These are phyloP conservation scores for Phylloscopus trochilus DNA, from an alignment of 2,113 vertebrate genomes.

Conservation along the genomic window DNA sequence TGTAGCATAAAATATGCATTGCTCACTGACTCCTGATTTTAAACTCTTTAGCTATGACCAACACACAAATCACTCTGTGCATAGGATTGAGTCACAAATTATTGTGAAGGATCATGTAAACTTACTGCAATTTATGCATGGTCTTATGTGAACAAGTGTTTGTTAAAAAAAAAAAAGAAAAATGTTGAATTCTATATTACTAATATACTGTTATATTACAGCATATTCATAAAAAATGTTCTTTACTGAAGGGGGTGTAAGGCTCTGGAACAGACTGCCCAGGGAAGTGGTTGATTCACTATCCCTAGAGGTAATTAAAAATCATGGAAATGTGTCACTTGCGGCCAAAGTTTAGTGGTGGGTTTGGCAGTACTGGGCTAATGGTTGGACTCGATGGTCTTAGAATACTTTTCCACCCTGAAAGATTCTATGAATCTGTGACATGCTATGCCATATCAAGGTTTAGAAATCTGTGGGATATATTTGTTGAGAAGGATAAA, in stretches of 20 bases:
- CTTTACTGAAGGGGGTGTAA: neutral
- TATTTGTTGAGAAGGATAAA: neutral
- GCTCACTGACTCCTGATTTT: neutral
- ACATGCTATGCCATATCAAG: neutral
- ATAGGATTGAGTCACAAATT: neutral
- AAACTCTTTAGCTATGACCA: neutral
- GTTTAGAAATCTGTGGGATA: neutral
- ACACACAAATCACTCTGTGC: neutral
- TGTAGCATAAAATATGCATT: constrained; percentile 18
- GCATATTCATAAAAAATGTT: neutral
- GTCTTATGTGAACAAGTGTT: neutral
- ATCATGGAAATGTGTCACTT: neutral
- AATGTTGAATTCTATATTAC: neutral
- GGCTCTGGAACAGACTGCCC: neutral
- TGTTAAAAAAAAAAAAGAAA: neutral
- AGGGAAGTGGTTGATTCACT: neutral
- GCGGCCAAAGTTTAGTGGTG: neutral
- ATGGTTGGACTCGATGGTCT: rapidly evolving
- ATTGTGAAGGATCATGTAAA: neutral
- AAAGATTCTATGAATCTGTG: neutral
- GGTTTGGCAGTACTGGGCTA: neutral
- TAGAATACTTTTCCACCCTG: neutral
- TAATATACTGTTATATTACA: neutral
- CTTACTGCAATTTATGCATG: neutral
- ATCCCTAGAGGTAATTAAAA: neutral